Percentiles rank a stretch among this genome's conserved stretches.
These are phyloP conservation scores for Carcinoscorpius rotundicauda DNA, from an alignment of 1,140 invertebrate species.

Conservation along the genomic window DNA sequence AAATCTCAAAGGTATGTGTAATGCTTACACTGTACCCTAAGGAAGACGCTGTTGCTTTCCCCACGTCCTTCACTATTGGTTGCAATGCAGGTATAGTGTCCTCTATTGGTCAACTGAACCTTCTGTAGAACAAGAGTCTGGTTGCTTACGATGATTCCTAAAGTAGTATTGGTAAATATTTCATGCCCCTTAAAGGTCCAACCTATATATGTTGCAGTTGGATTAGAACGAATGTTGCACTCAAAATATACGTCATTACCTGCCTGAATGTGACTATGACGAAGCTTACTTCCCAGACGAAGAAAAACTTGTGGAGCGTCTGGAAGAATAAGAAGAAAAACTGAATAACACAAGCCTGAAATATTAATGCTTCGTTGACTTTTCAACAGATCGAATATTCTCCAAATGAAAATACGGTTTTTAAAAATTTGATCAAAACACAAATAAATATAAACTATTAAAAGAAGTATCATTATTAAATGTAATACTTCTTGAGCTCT, in stretches of 20 bases:
- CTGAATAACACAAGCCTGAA: too few species aligned
- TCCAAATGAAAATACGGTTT: too few species aligned
- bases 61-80: slow-evolving; percentile 78
- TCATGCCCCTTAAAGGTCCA: slow-evolving; percentile 59
- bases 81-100: slow-evolving; percentile 66
- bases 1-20: background rate
- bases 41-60: slow-evolving; percentile 60
- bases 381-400: too few species aligned
- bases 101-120: slow-evolving; percentile 22
- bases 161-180: slow-evolving; percentile 54
- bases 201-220: slow-evolving; percentile 57
- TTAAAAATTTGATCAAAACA: too few species aligned
- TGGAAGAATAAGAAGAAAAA: background rate
- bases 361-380: too few species aligned
- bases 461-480: too few species aligned
- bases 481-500: too few species aligned
- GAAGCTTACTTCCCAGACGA: slow-evolving; percentile 12
- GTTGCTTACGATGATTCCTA: slow-evolving; percentile 64
- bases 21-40: slow-evolving; percentile 78
- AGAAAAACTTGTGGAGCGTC: slow-evolving; percentile 9
- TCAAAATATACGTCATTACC: slow-evolving; percentile 79
- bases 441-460: too few species aligned
- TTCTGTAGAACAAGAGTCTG: slow-evolving; percentile 40
- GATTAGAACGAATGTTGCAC: slow-evolving; percentile 74
- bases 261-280: slow-evolving; percentile 54